Base-by-base conservation (phyloP, 1,140 invertebrate species). In the Aleiodes sp. region DNA sequence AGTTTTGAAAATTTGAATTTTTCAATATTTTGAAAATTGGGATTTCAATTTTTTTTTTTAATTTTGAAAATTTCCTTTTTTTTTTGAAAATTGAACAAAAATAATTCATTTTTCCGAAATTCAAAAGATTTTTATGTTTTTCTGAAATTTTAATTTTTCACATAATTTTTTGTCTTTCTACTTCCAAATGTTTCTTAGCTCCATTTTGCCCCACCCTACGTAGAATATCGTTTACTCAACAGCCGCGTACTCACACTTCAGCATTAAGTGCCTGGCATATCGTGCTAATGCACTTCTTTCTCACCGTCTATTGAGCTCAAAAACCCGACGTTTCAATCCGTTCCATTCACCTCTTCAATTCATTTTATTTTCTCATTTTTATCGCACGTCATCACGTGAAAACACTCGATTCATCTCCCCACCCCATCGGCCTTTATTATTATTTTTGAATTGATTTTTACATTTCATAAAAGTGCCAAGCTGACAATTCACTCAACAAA, bases 281-380 rank as follows among this genome's bases (percentile, higher is more conserved):
- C 72, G 76, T 74, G 80, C 80, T 85, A 84, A 86, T 84, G 82
- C 77, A 80, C 78, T 82, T 82, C 81, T 80, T 80, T 84, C 72
- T 73, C 78, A 78, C 33, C 76, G 43, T 70, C 74, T 72, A 81
- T 80, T 82, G 75, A 82, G 68, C 28, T 29, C 0, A 31, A 16
- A 74, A 71, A 67, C 2, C 31, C 73, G 79, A 84, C 79, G 75
- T 83, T 86, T 84, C 82, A 84, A 84, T 86, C 76, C 74, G 76
- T 76, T 76, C 79, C 73, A 79, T 82, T 80, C 75, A 79, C 69
- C 74, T 74, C 76, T 70, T 74, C 71, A 59, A 31, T 14, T 33
- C 29, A 4, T 59, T 29, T 59, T 29, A 28, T 63, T 63, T 43
- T 41, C 37, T 39, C 19, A 37, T 33, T 63, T 63, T 37, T 14